phyloP scores from a whole-genome alignment of 2,797 vertebrate genomes.

The Ambastaia sidthimunki region DNA sequence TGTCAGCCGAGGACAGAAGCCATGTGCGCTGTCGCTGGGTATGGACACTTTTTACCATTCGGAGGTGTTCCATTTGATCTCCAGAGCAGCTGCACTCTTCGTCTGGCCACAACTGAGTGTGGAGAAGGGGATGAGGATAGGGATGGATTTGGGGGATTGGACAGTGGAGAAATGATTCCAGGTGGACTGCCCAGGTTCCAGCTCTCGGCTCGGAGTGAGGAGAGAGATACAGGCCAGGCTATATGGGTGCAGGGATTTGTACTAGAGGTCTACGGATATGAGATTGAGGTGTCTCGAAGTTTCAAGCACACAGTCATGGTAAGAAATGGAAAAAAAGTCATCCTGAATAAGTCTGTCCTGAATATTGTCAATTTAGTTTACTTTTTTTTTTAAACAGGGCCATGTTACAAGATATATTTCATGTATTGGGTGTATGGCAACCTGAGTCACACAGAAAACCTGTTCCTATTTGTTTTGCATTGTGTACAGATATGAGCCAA shows the following conservation, averaged over 20 bases:
- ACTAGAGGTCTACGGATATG: conserved; percentile 88
- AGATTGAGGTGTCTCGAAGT: conserved; percentile 89
- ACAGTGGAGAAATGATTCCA: conserved; percentile 37
- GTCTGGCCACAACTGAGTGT: conserved; percentile 84
- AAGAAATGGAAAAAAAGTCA: conserved; percentile 65
- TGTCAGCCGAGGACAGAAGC: conserved; percentile 89
- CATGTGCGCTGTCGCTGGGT: conserved; percentile 89
- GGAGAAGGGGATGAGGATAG: conserved; percentile 50
- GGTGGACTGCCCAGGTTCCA: conserved; percentile 81
- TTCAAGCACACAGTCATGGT: conserved; percentile 95
- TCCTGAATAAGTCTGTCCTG: neutral
- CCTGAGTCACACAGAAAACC: neutral
- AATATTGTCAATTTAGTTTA: neutral
- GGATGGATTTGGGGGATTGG: conserved; percentile 28
- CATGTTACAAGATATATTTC: neutral
- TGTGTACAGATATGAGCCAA: conserved; percentile 16
- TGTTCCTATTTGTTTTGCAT: neutral
- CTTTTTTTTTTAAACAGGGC: neutral
- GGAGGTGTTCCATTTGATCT: conserved; percentile 90
- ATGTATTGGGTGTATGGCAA: neutral
- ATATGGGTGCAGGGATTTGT: conserved; percentile 94
- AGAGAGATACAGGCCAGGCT: conserved; percentile 92
- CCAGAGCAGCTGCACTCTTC: conserved; percentile 92
- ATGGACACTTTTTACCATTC: conserved; percentile 93
- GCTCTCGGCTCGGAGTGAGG: conserved; percentile 87